These are phyloP conservation scores for Ondatra zibethicus DNA, from an alignment of 2,113 vertebrate species.

Conservation along the genomic window DNA sequence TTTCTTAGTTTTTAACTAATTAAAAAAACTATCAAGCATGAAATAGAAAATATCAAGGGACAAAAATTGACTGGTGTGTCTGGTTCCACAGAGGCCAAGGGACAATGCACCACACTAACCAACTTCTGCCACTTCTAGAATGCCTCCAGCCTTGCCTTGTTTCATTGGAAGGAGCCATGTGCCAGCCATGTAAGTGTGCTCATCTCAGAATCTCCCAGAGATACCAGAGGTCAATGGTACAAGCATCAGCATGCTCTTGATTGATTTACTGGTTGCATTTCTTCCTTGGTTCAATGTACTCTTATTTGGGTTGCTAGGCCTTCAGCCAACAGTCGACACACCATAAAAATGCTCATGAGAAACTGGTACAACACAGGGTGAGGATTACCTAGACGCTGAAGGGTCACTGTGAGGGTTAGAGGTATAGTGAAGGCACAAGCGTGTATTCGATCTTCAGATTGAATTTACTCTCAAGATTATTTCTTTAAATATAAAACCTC, in stretches of 20 bases:
- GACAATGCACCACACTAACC: background rate
- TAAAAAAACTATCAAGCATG: background rate
- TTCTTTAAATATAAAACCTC: background rate
- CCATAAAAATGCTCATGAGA: fast-evolving
- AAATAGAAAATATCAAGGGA: no score
- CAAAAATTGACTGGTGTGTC: background rate
- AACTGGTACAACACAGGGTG: fast-evolving
- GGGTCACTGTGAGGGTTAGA: background rate
- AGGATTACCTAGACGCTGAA: fast-evolving
- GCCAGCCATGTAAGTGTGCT: fast-evolving
- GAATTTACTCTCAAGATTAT: background rate
- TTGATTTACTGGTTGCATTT: fast-evolving
- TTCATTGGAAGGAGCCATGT: fast-evolving
- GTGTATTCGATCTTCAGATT: fast-evolving
- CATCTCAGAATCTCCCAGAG: fast-evolving
- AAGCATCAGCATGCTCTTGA: fast-evolving
- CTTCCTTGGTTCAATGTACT: background rate
- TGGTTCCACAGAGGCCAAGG: background rate
- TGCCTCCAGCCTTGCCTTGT: fast-evolving
- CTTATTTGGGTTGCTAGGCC: no score
- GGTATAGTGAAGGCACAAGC: fast-evolving
- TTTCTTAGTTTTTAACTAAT: background rate
- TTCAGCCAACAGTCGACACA: fast-evolving
- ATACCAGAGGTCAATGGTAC: fast-evolving
- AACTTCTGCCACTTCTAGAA: fast-evolving